Base-by-base conservation (phyloP, 2,113 vertebrate species). In the Brachypteracias leptosomus region DNA sequence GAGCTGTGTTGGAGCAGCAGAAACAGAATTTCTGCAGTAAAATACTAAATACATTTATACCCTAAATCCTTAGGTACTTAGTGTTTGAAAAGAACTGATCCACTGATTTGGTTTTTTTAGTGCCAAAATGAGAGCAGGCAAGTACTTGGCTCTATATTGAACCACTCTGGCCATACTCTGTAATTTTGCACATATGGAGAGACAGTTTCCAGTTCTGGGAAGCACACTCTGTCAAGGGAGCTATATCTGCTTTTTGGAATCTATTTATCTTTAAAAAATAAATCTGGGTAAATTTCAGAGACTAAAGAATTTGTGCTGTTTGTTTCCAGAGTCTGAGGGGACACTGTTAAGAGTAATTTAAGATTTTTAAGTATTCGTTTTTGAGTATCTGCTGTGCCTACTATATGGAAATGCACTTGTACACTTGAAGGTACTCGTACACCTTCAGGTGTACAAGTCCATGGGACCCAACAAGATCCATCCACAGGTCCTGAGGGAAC, bases 1-100 rank as follows among this genome's bases (percentile, higher is more conserved):
- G 63, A 42, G 36, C 62, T 58, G n/a, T 2, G 7, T 42, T 5
- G 3, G 61, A 91, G 44, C 61, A 74, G 11, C 54, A 72, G 74
- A 75, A 89, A 49, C 19, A 31, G 33, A 72, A 57, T 83, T 79
- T 73, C 42, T 90, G 16, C 52, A 83, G 49, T 29, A 90, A 97
- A 91, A 19, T 13, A 4, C 35, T 72, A 36, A 88, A 54, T 72
- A 17, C 13, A 7, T 85, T 88, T 68, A 28, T 36, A 14, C 15
- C n/a, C 26, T 68, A 52, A 76, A n/a, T 72, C 28, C 46, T 38
- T 66, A 52, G n/a, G 31, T 61, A 35, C 9, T 70, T 80, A 26
- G 8, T 54, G 29, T 85, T 73, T 47, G n/a, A 44, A 76, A 66
- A 67, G 5, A 85, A 29, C 16, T 10, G 15, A 51, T 61, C 16